These are phyloP conservation scores for Myotis daubentonii DNA, from an alignment of 2,797 vertebrate species.

Conservation along the genomic window DNA sequence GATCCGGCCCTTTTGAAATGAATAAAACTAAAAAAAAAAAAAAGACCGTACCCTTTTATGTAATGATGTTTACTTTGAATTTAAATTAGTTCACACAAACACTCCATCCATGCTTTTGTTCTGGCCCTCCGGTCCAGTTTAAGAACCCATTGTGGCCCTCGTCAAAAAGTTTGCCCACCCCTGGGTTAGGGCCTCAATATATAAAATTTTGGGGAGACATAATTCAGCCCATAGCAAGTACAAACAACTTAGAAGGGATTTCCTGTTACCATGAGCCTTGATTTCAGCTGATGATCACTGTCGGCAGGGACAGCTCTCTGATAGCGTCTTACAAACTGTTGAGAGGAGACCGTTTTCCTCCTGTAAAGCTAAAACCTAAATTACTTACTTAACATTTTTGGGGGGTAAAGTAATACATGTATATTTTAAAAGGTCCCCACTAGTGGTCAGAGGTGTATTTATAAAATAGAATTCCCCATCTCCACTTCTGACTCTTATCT, in stretches of 20 bases:
- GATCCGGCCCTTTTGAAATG: too few species aligned
- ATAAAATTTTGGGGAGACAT: not conserved
- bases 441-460: not conserved
- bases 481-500: not conserved
- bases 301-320: not conserved
- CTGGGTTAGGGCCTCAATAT: not conserved
- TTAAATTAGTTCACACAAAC: too few species aligned
- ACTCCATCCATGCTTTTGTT: too few species aligned
- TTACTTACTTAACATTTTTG: not conserved
- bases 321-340: not conserved
- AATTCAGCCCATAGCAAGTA: not conserved
- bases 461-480: not conserved
- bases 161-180: too few species aligned
- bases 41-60: too few species aligned
- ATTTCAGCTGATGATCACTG: not conserved
- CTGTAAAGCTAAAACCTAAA: not conserved
- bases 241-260: not conserved
- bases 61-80: too few species aligned
- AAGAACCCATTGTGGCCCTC: too few species aligned
- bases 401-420: not conserved
- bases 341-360: not conserved
- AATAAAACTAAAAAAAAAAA: too few species aligned
- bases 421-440: not conserved
- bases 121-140: too few species aligned
- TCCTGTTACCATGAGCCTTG: not conserved